phyloP scores from a whole-genome alignment of 2,113 vertebrate species.

The Mormyrus iriodes region DNA sequence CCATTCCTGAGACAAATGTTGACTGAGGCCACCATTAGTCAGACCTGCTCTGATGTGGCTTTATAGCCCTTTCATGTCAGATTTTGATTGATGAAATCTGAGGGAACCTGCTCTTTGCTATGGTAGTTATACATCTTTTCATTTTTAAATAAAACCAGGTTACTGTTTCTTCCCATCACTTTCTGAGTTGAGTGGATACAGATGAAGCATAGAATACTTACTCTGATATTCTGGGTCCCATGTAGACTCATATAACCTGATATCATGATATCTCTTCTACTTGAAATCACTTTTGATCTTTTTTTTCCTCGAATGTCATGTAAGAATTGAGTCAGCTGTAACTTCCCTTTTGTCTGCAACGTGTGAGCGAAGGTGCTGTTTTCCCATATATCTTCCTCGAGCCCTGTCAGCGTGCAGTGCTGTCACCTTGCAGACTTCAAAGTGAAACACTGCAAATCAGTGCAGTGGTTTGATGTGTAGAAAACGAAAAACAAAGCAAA shows the following conservation, averaged over 20 bases:
- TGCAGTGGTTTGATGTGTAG: neutral
- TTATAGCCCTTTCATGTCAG: neutral
- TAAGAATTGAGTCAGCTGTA: neutral
- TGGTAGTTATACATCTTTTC: neutral
- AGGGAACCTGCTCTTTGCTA: neutral
- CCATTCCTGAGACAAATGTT: neutral
- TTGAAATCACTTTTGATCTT: neutral
- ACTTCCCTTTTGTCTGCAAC: neutral
- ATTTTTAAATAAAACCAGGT: neutral
- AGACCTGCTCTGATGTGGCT: neutral
- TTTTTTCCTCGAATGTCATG: neutral
- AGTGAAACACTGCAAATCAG: neutral
- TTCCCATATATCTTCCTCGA: neutral
- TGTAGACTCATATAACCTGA: neutral
- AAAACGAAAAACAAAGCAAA: neutral
- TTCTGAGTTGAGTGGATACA: neutral
- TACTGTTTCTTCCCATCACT: neutral
- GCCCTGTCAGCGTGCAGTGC: neutral
- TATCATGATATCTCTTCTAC: neutral
- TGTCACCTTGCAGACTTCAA: neutral
- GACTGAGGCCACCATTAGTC: neutral
- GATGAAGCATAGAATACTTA: neutral
- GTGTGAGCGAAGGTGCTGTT: neutral
- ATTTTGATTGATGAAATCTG: neutral
- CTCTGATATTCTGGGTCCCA: neutral